Conservation (phyloP, 2,888 invertebrate genomes). For the Cancer borealis region DNA sequence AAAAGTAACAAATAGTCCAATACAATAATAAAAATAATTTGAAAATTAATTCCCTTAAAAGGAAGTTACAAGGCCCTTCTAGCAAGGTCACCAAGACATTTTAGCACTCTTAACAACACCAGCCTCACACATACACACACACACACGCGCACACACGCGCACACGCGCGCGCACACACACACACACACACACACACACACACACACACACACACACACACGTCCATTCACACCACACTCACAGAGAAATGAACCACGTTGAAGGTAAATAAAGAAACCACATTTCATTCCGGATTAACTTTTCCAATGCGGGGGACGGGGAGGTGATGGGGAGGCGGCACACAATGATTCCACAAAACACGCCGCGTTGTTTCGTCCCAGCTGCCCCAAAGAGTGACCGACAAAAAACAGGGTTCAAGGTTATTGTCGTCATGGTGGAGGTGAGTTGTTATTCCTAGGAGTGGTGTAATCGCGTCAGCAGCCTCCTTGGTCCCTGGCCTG, state of each 20-base stretch:
- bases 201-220: constrained; percentile 25
- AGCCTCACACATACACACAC: neutral
- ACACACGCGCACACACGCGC: constrained; percentile 32
- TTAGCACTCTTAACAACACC: neutral
- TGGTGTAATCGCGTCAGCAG: neutral
- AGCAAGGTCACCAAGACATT: neutral
- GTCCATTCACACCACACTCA: neutral
- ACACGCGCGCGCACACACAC: constrained; percentile 2
- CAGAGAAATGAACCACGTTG: neutral
- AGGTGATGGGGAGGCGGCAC: neutral
- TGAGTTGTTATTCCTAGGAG: neutral
- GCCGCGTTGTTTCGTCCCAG: neutral
- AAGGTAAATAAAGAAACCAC: neutral
- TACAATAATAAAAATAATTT: neutral
- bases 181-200: constrained; percentile 34
- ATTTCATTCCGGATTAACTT: neutral
- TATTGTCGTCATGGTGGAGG: neutral
- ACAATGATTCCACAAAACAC: neutral
- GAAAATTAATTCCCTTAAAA: neutral
- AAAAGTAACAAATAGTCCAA: neutral
- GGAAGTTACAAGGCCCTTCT: neutral
- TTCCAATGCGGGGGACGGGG: neutral
- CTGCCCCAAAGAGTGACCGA: constrained; percentile 23
- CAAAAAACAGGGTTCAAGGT: constrained; percentile 1
- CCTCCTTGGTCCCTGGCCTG: neutral